Evolutionary conservation across 2,113 vertebrate genomes (phyloP), one percentile per base, ranked within the genome.

Genomic region (Cromileptes altivelis): DNA sequence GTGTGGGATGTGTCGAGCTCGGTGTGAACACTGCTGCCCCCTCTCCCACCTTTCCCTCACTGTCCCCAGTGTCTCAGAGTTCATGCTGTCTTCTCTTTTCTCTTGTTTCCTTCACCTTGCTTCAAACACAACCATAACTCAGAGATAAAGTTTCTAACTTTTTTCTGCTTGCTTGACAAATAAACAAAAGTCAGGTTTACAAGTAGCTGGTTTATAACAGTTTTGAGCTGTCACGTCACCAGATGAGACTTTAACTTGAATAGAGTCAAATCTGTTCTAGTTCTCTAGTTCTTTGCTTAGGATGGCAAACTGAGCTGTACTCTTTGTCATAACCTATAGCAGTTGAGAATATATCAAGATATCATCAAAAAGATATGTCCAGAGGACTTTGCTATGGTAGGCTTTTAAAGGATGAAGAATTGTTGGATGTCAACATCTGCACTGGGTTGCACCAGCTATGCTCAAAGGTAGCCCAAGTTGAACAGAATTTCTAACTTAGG

Each of bases 91-190:
- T 92, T 92, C 91, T 91, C 86, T 87, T 84, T 88, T 91, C 84
- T 94, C 85, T 89, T 40, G 61, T 84, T 91, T 89, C 95, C 96
- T 97, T 97, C 96, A 97, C 96, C 95, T 95, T 97, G 97, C 96
- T 96, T 98, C 96, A 97, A 97, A 97, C 96, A 93, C 92, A 56
- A 23, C 40, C 50, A 18, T 70, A 18, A 81, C 67, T 60, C 33
- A 55, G 56, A 30, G 19, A 73, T 25, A 67, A 27, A 23, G 25
- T 70, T 7, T 67, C 3, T 52, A 10, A 17, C 25, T 49, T 86
- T 21, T 14, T 65, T 68, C 52, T 56, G 13, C 55, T 68, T 6
- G 33, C 45, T 47, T 37, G 33, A 6, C 33, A 37, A 37, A 37
- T 37, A 62, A 23, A 33, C 53, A 56, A 18, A 23, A 23, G 52